These are phyloP conservation scores for Andrena bicolor DNA, from an alignment of 2,888 invertebrate genomes.

Conservation along the genomic window DNA sequence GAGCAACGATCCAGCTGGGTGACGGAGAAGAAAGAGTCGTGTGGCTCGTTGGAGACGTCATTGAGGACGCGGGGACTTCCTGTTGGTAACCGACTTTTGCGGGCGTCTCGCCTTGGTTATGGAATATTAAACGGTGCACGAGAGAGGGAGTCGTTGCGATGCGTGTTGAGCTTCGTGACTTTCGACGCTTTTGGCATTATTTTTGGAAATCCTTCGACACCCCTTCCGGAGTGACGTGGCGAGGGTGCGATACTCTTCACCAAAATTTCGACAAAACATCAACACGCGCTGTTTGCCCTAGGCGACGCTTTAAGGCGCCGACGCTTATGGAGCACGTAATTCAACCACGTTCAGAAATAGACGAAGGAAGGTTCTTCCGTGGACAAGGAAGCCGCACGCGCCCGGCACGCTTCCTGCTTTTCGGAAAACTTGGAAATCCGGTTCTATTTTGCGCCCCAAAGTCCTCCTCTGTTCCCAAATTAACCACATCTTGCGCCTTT, in stretches of 20 bases:
- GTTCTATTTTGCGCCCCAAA: conserved; percentile 42
- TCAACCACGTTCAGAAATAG: conserved; percentile 65
- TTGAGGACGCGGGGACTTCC: conserved; percentile 39
- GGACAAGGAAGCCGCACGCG: conserved; percentile 25
- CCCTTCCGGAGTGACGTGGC: conserved; percentile 35
- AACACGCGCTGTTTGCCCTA: conserved; percentile 67
- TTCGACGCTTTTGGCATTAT: conserved; percentile 41
- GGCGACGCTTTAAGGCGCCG: conserved; percentile 59
- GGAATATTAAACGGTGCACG: not conserved
- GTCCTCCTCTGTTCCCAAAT: not conserved
- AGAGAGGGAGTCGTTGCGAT: not conserved
- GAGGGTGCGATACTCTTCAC: conserved; percentile 44
- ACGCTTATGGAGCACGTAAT: conserved; percentile 61
- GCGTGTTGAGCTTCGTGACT: not conserved
- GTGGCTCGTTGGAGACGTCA: not conserved
- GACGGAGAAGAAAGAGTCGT: conserved; percentile 12
- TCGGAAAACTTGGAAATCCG: conserved; percentile 32
- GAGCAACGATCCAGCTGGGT: conserved; percentile 35
- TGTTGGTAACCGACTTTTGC: conserved; percentile 38
- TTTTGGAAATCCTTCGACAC: conserved; percentile 56
- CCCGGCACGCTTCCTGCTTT: conserved; percentile 41
- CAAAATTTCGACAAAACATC: conserved; percentile 71
- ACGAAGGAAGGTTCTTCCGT: conserved; percentile 20
- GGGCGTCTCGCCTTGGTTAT: not conserved
- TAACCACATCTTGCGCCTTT: not conserved